These are phyloP conservation scores for Candidula unifasciata DNA, from an alignment of 2,888 invertebrate genomes.

Conservation along the genomic window DNA sequence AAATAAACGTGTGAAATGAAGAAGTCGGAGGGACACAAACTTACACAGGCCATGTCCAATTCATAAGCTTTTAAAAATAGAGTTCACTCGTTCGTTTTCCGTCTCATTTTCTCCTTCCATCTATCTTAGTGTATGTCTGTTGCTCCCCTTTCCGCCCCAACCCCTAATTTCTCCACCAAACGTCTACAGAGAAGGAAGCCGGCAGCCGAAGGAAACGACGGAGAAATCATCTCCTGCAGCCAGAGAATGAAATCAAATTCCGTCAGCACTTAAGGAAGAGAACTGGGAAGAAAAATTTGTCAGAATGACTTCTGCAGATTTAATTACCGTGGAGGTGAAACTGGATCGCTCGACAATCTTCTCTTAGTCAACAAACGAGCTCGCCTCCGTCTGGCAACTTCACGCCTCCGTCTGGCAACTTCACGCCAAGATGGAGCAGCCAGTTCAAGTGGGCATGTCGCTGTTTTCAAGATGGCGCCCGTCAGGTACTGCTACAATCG, in stretches of 20 bases:
- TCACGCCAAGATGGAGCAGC: not conserved
- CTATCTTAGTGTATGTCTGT: too few relatives aligned
- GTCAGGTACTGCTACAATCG: not conserved
- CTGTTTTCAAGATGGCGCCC: not conserved
- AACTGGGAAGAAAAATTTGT: conserved; percentile 1
- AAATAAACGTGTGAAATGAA: too few relatives aligned
- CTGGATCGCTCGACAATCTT: conserved; percentile 27
- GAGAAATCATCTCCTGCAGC: too few relatives aligned
- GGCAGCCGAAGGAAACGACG: too few relatives aligned
- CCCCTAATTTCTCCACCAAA: too few relatives aligned
- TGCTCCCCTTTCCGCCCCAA: too few relatives aligned
- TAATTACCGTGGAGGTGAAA: conserved; percentile 35
- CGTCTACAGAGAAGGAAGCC: too few relatives aligned
- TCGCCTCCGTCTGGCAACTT: not conserved
- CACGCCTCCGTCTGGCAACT: not conserved
- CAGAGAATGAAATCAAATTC: not conserved
- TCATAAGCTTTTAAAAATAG: too few relatives aligned
- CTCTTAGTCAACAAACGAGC: conserved; percentile 20
- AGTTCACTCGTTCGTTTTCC: too few relatives aligned
- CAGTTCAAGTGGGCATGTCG: conserved; percentile 10
- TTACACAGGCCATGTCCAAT: too few relatives aligned
- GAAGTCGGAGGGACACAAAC: too few relatives aligned
- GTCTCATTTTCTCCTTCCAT: too few relatives aligned
- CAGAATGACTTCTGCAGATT: not conserved
- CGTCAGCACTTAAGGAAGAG: not conserved